These are phyloP conservation scores for Gobio gobio DNA, from an alignment of 2,113 vertebrate species.

Conservation along the genomic window DNA sequence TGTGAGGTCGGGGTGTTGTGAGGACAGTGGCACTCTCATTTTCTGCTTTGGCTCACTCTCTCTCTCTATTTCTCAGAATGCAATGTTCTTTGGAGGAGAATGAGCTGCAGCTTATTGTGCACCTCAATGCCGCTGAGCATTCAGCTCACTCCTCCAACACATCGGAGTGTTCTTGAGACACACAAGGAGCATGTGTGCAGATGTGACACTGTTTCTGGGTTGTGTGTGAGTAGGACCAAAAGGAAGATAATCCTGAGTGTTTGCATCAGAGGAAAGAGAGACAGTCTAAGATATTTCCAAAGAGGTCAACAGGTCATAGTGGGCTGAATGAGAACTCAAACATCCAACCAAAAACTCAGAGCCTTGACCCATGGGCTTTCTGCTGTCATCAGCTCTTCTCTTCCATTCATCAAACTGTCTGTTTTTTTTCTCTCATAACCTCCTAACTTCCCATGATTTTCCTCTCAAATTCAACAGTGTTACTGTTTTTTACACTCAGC, in stretches of 20 bases:
- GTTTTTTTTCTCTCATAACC: background rate
- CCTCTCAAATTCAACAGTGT: background rate
- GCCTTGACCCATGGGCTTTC: background rate
- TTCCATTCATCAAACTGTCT: background rate
- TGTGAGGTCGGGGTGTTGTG: background rate
- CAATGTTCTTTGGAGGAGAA: slow-evolving; percentile 36
- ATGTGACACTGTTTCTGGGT: background rate
- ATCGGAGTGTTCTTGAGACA: slow-evolving; percentile 25
- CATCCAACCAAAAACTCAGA: background rate
- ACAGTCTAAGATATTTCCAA: background rate
- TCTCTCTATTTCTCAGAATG: slow-evolving; percentile 29
- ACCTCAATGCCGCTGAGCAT: slow-evolving; percentile 42
- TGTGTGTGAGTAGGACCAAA: slow-evolving; percentile 24
- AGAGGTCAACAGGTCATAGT: background rate
- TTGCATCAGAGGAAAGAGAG: background rate
- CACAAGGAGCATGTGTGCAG: slow-evolving; percentile 41
- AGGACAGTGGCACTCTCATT: background rate
- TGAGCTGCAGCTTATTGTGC: slow-evolving; percentile 38
- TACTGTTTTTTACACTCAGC: background rate
- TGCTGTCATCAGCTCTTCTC: slow-evolving; percentile 1
- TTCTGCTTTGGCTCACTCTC: background rate
- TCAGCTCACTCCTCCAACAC: slow-evolving; percentile 33
- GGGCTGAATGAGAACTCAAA: slow-evolving; percentile 3
- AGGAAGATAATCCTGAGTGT: slow-evolving; percentile 1
- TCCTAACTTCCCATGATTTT: background rate